phyloP scores from a whole-genome alignment of 1,140 invertebrate species.

The Orchestia grillus region DNA sequence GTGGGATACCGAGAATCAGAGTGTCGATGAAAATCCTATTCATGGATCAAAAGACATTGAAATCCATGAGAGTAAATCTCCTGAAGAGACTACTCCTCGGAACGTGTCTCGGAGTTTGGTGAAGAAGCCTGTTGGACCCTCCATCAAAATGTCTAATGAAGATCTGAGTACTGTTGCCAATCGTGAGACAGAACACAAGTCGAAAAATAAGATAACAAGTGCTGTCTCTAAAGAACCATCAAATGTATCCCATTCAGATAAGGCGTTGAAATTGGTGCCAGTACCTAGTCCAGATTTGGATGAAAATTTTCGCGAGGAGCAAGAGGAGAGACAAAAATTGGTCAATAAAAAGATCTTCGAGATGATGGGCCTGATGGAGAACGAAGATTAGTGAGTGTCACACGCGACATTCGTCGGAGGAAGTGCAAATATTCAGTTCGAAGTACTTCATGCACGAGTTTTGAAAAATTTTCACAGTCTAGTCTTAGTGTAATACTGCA shows the following conservation, averaged over 20 bases:
- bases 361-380: constrained; percentile 35
- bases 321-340: not conserved
- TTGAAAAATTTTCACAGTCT: not conserved
- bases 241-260: not conserved
- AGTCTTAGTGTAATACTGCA: not conserved
- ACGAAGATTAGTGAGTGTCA: not conserved
- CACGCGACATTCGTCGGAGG: not conserved
- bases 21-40: not conserved
- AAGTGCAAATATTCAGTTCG: not conserved
- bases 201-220: not conserved
- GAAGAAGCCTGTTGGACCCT: not conserved
- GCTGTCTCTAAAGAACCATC: not conserved
- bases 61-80: not conserved
- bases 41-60: not conserved
- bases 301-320: not conserved
- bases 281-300: not conserved
- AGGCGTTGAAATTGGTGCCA: not conserved
- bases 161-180: not conserved
- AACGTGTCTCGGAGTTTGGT: not conserved
- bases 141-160: not conserved
- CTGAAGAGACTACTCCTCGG: not conserved
- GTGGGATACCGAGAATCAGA: not conserved
- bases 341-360: not conserved
- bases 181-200: not conserved
- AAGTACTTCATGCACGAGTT: not conserved